These are phyloP conservation scores for Tanaodytes sp. DNA, from an alignment of 2,888 invertebrate genomes.

Conservation along the genomic window DNA sequence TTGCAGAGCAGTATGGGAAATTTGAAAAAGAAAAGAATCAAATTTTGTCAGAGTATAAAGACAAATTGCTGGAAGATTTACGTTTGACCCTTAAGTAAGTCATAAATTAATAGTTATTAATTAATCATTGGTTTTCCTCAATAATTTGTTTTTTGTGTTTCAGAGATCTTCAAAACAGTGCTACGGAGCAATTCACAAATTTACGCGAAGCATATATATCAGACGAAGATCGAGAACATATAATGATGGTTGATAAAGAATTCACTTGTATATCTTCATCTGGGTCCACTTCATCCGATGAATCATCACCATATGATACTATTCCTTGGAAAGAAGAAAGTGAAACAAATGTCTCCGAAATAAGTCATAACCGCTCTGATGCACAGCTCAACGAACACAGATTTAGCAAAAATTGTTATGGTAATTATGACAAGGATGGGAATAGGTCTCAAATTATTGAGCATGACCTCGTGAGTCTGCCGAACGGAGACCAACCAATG, in stretches of 20 bases:
- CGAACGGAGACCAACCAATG: conserved; percentile 33
- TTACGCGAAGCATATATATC: conserved; percentile 36
- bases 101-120: too few species aligned
- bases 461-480: conserved; percentile 39
- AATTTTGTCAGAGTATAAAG: conserved; percentile 38
- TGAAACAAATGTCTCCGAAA: conserved; percentile 39
- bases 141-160: too few species aligned
- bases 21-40: conserved; percentile 46
- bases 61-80: conserved; percentile 46
- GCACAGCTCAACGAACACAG: conserved; percentile 10
- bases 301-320: conserved; percentile 16
- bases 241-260: conserved; percentile 40
- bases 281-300: conserved; percentile 21
- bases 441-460: conserved; percentile 30
- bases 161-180: conserved; percentile 45
- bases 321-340: conserved; percentile 36
- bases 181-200: conserved; percentile 36
- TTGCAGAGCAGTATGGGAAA: conserved; percentile 36
- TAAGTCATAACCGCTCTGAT: conserved; percentile 16
- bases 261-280: conserved; percentile 45
- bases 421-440: conserved; percentile 20
- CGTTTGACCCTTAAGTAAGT: conserved; percentile 34
- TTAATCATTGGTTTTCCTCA: too few species aligned
- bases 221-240: conserved; percentile 38
- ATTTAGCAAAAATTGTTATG: conserved; percentile 17